Conservation (phyloP, 2,888 invertebrate genomes). For the Melikaiella ostensackeni region DNA sequence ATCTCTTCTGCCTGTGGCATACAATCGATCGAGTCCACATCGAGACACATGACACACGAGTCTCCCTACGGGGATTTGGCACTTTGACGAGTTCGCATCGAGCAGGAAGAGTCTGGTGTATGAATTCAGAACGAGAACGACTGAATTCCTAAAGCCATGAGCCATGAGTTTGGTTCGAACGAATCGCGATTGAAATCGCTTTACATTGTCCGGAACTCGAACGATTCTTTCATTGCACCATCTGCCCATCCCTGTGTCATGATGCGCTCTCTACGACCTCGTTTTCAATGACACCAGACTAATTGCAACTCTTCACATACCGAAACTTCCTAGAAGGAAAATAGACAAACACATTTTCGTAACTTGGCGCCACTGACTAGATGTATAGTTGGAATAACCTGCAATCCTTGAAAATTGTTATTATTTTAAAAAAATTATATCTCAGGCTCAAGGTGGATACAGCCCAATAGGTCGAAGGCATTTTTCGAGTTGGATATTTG, state of each 20-base stretch:
- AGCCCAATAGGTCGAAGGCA: no score
- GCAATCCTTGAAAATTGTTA: no score
- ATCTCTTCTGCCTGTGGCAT: conserved; percentile 36
- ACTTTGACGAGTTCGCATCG: conserved; percentile 50
- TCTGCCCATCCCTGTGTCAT: conserved; percentile 45
- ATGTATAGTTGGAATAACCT: no score
- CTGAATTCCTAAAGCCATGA: conserved; percentile 37
- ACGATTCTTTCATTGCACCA: conserved; percentile 56
- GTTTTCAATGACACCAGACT: conserved; percentile 51
- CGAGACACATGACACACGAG: conserved; percentile 37
- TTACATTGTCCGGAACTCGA: conserved; percentile 57
- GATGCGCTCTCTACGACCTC: conserved; percentile 45
- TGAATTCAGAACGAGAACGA: conserved; percentile 45
- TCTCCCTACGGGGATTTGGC: conserved; percentile 49
- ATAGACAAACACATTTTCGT: background rate
- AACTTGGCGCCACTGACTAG: background rate
- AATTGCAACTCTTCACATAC: conserved; percentile 49
- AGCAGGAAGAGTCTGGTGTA: conserved; percentile 36
- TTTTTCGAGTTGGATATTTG: no score
- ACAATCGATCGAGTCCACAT: conserved; percentile 37
- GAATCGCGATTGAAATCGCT: conserved; percentile 59
- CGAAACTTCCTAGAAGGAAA: conserved; percentile 10
- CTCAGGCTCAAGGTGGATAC: no score
- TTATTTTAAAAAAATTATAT: no score
- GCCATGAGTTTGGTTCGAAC: conserved; percentile 40